Conservation (phyloP, 2,888 invertebrate species). For the Acronicta alni region DNA sequence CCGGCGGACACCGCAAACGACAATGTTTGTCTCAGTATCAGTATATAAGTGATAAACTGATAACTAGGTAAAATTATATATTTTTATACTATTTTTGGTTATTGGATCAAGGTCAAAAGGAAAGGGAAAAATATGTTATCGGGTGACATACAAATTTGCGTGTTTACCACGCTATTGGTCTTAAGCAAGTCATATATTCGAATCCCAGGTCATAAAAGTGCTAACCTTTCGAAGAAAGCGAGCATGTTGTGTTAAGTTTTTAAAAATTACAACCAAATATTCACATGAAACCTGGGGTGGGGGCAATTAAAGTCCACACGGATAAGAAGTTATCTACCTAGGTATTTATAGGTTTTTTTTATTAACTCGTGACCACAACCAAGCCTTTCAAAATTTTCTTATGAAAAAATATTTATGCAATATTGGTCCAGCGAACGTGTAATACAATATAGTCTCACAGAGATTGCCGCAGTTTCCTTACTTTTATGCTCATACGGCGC, state of each 20-base stretch:
- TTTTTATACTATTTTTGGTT: constrained; percentile 23
- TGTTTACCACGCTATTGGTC: too few relatives aligned
- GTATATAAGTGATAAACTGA: constrained; percentile 34
- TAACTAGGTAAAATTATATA: constrained; percentile 28
- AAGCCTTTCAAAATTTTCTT: background rate
- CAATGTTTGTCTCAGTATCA: constrained; percentile 53
- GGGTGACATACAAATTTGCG: too few relatives aligned
- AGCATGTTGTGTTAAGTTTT: too few relatives aligned
- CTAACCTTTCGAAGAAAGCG: too few relatives aligned
- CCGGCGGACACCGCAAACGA: constrained; percentile 83
- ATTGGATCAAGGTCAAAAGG: constrained; percentile 45
- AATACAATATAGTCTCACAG: constrained; percentile 37
- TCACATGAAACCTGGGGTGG: too few relatives aligned
- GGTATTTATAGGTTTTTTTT: background rate
- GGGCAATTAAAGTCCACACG: too few relatives aligned
- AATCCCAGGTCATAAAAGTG: too few relatives aligned
- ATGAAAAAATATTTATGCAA: constrained; percentile 15
- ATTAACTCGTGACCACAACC: background rate
- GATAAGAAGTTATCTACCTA: too few relatives aligned
- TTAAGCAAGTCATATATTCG: too few relatives aligned
- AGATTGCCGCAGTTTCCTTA: constrained; percentile 39
- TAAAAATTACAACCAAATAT: too few relatives aligned
- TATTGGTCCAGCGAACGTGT: constrained; percentile 29
- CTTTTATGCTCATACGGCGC: constrained; percentile 39
- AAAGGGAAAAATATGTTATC: background rate